Evolutionary conservation across 2,888 invertebrate species (phyloP).

Genomic region (Ennomos fuscantarius): DNA sequence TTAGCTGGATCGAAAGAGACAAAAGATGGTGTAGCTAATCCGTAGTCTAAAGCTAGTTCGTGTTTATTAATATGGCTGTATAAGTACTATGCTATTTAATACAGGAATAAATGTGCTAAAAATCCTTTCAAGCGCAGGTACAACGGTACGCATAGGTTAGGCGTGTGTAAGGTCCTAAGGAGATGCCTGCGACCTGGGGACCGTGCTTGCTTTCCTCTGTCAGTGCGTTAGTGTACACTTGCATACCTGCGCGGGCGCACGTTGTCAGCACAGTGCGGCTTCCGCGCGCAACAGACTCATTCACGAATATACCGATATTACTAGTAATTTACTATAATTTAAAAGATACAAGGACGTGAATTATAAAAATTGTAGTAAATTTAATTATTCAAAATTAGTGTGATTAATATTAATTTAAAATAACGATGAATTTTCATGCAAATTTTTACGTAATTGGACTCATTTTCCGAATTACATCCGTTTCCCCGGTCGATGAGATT

Average conservation of each 20-base stretch:
- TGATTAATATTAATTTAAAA: conserved; percentile 34
- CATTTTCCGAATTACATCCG: conserved; percentile 66
- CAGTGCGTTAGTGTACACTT: conserved; percentile 29
- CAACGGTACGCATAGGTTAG: conserved; percentile 34
- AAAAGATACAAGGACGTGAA: background rate
- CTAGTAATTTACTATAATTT: background rate
- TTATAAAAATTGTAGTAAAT: conserved; percentile 6
- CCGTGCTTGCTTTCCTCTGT: conserved; percentile 9
- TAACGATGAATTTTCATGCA: conserved; percentile 56
- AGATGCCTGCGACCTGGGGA: conserved; percentile 37
- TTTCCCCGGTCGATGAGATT: conserved; percentile 72
- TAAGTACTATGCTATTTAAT: too few relatives aligned
- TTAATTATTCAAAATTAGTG: conserved; percentile 26
- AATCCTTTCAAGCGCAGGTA: conserved; percentile 50
- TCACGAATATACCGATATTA: conserved; percentile 13
- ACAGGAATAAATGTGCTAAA: conserved; percentile 39
- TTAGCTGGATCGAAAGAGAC: too few relatives aligned
- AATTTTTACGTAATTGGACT: conserved; percentile 68
- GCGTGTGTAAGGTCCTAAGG: conserved; percentile 52
- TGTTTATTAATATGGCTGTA: too few relatives aligned
- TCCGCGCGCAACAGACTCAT: conserved; percentile 22
- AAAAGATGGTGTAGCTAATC: too few relatives aligned
- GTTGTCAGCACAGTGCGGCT: conserved; percentile 23
- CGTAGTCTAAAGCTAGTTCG: too few relatives aligned
- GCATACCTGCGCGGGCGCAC: conserved; percentile 53